phyloP scores from a whole-genome alignment of 2,888 invertebrate species.

The Tethea ocularis region DNA sequence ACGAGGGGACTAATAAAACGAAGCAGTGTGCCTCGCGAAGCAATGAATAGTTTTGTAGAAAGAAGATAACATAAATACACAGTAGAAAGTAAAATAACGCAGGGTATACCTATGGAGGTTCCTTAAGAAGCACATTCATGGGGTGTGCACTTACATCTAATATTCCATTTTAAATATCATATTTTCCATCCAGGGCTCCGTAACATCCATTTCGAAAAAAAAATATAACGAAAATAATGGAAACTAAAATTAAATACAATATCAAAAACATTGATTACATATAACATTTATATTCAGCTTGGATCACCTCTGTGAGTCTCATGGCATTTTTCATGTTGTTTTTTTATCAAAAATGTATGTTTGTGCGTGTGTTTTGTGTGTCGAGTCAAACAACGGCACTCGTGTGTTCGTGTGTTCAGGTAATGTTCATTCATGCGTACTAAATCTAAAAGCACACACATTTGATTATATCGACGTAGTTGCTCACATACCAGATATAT shows the following conservation, averaged over 20 bases:
- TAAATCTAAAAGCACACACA: conserved; percentile 76
- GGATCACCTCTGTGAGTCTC: conserved; percentile 36
- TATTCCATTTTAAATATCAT: conserved; percentile 41
- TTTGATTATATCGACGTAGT: conserved; percentile 56
- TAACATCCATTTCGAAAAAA: conserved; percentile 52
- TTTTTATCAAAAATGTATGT: conserved; percentile 42
- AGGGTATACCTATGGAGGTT: conserved; percentile 66
- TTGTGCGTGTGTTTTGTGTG: conserved; percentile 50
- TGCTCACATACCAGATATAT: conserved; percentile 81
- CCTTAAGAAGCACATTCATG: conserved; percentile 82
- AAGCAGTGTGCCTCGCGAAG: conserved; percentile 80
- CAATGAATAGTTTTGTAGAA: conserved; percentile 62
- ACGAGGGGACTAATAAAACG: conserved; percentile 58
- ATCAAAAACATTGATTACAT: conserved; percentile 57
- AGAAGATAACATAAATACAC: conserved; percentile 65
- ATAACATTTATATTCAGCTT: conserved; percentile 57
- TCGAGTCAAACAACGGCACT: conserved; percentile 51
- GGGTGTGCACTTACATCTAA: conserved; percentile 79
- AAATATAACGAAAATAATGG: conserved; percentile 44
- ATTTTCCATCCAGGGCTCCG: conserved; percentile 77
- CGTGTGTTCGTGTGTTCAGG: conserved; percentile 42
- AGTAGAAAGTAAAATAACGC: conserved; percentile 67
- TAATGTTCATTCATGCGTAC: conserved; percentile 60
- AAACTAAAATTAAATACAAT: conserved; percentile 50
- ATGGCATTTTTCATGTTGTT: conserved; percentile 28